Percentiles rank a stretch among this genome's conserved stretches.
These are phyloP conservation scores for Clytia hemisphaerica DNA, from an alignment of 30 jellyfish, hydroid and myxozoan species.

Conservation along the genomic window DNA sequence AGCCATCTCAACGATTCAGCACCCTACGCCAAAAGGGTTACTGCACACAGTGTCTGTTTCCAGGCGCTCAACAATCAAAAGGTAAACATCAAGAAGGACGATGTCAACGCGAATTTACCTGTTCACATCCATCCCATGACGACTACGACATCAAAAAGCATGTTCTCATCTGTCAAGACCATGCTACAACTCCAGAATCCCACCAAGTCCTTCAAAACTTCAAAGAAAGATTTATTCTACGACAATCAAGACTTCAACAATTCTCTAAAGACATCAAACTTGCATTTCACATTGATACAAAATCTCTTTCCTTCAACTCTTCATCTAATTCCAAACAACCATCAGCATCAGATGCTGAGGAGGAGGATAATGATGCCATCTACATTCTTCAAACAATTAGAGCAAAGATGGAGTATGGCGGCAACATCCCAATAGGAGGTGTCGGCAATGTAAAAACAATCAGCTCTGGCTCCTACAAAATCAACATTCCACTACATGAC, in stretches of 20 bases:
- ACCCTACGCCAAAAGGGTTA: background rate
- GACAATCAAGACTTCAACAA: constrained; percentile 2
- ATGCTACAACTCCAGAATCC: background rate
- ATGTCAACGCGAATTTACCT: constrained; percentile 3
- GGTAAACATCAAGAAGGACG: constrained; percentile 21
- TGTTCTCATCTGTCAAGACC: constrained; percentile 4
- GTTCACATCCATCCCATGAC: constrained; percentile 26
- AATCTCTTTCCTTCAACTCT: no score
- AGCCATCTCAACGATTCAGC: constrained; percentile 10
- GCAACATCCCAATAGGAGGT: background rate
- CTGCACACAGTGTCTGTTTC: constrained; percentile 19
- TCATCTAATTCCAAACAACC: no score
- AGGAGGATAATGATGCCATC: background rate
- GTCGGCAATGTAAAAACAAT: constrained; percentile 1
- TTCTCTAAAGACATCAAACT: background rate
- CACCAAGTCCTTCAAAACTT: constrained; percentile 4
- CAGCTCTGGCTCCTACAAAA: background rate
- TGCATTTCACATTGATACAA: background rate
- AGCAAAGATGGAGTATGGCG: constrained; percentile 2
- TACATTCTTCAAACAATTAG: constrained; percentile 20
- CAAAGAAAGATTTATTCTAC: constrained; percentile 15
- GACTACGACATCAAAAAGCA: background rate
- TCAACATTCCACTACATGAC: background rate
- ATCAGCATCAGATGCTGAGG: no score
- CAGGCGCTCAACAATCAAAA: constrained; percentile 5